Percentiles rank a stretch among this genome's conserved stretches.
Conservation (phyloP, 2,888 invertebrate species). For the Nomada ruficornis region DNA sequence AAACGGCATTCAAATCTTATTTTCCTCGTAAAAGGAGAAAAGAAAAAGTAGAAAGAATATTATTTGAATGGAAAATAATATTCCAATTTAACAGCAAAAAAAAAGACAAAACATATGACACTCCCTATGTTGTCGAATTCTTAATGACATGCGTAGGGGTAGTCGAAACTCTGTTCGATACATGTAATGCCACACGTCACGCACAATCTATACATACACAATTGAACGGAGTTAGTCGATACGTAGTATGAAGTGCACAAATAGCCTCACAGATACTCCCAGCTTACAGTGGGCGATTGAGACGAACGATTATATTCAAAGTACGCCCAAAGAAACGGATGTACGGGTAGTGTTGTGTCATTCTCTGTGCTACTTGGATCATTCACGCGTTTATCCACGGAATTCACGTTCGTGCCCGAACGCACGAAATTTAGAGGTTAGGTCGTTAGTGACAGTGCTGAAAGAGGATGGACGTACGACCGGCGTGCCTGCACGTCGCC, state of each 20-base stretch:
- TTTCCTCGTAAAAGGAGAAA: no score
- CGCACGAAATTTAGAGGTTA: constrained; percentile 53
- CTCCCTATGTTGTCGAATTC: constrained; percentile 20
- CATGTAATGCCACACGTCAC: constrained; percentile 16
- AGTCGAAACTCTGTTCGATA: constrained; percentile 30
- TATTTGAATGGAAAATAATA: no score
- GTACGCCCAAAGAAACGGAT: constrained; percentile 57
- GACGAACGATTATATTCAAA: constrained; percentile 67
- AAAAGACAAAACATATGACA: neutral
- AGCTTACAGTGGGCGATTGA: constrained; percentile 64
- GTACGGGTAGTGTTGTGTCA: constrained; percentile 52
- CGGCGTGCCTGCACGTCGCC: constrained; percentile 58
- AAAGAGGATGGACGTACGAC: constrained; percentile 23
- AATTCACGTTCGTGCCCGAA: neutral
- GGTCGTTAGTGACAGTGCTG: constrained; percentile 37
- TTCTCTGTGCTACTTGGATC: constrained; percentile 20
- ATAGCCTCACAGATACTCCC: constrained; percentile 70
- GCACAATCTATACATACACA: constrained; percentile 14
- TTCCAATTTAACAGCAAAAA: neutral
- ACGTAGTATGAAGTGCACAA: constrained; percentile 71
- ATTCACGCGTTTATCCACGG: neutral
- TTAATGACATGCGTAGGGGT: constrained; percentile 37
- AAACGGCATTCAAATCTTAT: no score
- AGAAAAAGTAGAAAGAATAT: no score
- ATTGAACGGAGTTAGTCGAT: constrained; percentile 64